Evolutionary conservation across 2,888 invertebrate species (phyloP).

Genomic region (Tupiocoris notatus): DNA sequence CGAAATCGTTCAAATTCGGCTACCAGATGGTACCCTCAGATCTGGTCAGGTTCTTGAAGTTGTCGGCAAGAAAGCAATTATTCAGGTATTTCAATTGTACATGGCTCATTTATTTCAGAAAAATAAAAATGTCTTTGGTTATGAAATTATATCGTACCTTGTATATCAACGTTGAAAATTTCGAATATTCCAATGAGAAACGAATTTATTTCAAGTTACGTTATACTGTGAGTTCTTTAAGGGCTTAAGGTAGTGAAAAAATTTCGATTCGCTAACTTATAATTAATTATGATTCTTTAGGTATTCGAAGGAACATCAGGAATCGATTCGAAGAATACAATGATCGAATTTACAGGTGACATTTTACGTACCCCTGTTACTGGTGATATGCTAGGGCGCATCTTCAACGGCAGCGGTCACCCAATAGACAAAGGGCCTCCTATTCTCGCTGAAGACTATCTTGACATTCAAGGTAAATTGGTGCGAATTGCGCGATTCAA

Average conservation of each 20-base stretch:
- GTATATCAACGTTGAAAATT: no score
- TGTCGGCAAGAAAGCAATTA: conserved; percentile 97
- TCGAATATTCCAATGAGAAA: no score
- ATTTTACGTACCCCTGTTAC: conserved; percentile 98
- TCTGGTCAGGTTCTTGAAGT: conserved; percentile 97
- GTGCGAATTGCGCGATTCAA: no score
- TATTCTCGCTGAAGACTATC: conserved; percentile 95
- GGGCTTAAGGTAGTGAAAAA: not conserved
- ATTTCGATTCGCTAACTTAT: not conserved
- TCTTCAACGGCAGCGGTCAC: conserved; percentile 99
- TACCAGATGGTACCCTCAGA: conserved; percentile 92
- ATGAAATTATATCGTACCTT: no score
- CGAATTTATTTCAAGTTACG: no score
- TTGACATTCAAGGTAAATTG: conserved; percentile 81
- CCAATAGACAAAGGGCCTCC: conserved; percentile 99
- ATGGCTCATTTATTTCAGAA: no score
- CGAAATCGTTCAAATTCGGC: conserved; percentile 93
- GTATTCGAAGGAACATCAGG: conserved; percentile 99
- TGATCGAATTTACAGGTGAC: conserved; percentile 99
- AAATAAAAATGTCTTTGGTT: no score
- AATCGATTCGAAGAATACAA: conserved; percentile 98
- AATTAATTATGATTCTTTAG: conserved; percentile 54
- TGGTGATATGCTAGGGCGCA: conserved; percentile 98
- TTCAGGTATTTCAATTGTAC: no score
- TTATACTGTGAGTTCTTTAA: no score